phyloP scores from a whole-genome alignment of 1,140 invertebrate species.

The Acromyrmex heyeri region DNA sequence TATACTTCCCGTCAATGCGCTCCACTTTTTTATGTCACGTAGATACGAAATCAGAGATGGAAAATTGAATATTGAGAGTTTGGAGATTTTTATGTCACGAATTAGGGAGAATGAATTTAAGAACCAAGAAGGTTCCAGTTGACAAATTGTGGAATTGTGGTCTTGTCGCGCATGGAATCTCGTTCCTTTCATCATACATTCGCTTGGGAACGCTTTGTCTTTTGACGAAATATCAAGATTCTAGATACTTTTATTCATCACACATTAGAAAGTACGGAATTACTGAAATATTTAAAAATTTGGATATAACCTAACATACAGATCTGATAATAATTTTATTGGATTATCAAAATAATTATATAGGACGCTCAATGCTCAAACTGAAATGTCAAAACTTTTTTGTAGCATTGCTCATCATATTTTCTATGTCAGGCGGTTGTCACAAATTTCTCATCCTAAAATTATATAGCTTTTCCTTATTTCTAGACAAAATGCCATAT shows the following conservation, averaged over 20 bases:
- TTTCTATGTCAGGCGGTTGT: no score
- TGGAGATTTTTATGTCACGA: neutral
- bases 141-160: constrained; percentile 8
- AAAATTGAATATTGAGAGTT: neutral
- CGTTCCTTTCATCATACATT: neutral
- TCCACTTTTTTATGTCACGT: neutral
- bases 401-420: no score
- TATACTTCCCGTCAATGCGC: neutral
- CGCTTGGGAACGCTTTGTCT: neutral
- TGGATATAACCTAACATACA: no score
- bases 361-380: no score
- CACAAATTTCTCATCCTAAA: no score
- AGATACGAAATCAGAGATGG: neutral
- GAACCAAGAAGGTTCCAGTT: neutral
- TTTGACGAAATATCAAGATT: neutral
- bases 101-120: neutral
- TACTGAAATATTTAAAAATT: no score
- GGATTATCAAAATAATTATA: no score
- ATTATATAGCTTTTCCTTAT: no score
- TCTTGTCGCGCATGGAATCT: neutral
- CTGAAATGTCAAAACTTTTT: no score
- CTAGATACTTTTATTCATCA: neutral
- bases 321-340: no score
- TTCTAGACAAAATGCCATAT: no score
- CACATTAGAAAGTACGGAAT: no score